phyloP scores from a whole-genome alignment of 2,113 vertebrate species.

The Terrapene triunguis region DNA sequence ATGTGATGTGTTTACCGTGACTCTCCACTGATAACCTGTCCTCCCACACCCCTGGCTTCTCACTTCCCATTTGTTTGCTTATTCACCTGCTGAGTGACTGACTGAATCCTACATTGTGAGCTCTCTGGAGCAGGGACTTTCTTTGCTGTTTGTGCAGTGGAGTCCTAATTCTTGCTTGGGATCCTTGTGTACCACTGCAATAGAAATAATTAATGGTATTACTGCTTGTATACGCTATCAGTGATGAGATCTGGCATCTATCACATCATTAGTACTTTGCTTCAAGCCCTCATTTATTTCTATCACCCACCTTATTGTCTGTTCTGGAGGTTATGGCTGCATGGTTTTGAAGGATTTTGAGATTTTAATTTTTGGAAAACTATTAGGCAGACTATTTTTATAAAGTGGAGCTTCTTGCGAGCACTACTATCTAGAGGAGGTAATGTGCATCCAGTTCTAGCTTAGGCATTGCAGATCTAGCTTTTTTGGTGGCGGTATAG shows the following conservation, averaged over 20 bases:
- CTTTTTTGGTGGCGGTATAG: background rate
- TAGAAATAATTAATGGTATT: conserved; percentile 1
- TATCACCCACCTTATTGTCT: background rate
- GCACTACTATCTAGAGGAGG: background rate
- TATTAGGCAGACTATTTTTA: background rate
- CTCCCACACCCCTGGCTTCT: background rate
- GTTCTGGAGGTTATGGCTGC: background rate
- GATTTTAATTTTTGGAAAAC: background rate
- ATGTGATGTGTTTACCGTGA: background rate
- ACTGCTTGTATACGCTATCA: conserved; percentile 35
- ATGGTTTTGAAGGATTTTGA: background rate
- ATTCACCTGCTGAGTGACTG: background rate
- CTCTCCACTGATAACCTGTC: background rate
- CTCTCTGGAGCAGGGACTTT: background rate
- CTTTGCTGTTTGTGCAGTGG: background rate
- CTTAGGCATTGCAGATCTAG: background rate
- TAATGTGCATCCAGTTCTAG: background rate
- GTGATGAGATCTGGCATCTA: background rate
- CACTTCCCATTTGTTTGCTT: background rate
- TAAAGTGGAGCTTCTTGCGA: background rate
- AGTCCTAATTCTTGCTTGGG: background rate
- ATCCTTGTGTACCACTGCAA: fast-evolving
- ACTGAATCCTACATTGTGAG: background rate
- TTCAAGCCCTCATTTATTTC: background rate
- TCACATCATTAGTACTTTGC: background rate